Base-by-base conservation (phyloP, 1,140 invertebrate species). In the Drosophila ercepeae region DNA sequence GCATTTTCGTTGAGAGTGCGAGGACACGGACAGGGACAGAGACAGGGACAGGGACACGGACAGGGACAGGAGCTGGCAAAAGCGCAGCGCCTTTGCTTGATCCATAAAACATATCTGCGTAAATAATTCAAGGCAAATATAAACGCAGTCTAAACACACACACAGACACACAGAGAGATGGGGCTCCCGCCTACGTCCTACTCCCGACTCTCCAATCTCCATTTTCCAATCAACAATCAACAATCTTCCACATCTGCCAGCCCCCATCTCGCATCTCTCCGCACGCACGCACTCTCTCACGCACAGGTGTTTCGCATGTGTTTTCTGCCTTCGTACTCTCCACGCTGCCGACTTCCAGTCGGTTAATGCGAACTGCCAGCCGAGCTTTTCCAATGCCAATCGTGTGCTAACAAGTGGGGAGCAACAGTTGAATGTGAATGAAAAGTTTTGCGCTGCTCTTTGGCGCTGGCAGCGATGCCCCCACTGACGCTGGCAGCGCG, bases 401-500 rank as follows among this genome's bases (percentile, higher is more conserved):
- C 74, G 59, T 73, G 71, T 78, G 81, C 81, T 84, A 84, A 84
- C 81, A 84, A 84, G 81, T 86, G 82, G 73, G 77, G 57, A 88
- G 81, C 81, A 86, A 86, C 81, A 86, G 81, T 86, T 86, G 81
- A 39, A 88, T 77, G 88, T 86, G 76, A 86, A 88, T 86, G 73
- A 82, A 82, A 72, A 41, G 4, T 32, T 55, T 74, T 78, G n/a
- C 27, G 65, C 36, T 34, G 42, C 48, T 50, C 27, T 34, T 67
- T 44, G 75, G 49, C 67, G n/a, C 39, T 46, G 25, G 64, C 14
- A 45, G 58, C n/a, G n/a, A n/a, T n/a, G n/a, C n/a, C n/a, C n/a
- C n/a, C n/a, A n/a, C 25, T 50, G 23, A 16, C 27, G 41, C 11
- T 14, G 6, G 48, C 73, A 55, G 50, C 42, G 65, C 18, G 5